Evolutionary conservation across 2,888 invertebrate species (phyloP), one percentile per base, ranked within the genome.

Genomic region (Adela reaumurella): DNA sequence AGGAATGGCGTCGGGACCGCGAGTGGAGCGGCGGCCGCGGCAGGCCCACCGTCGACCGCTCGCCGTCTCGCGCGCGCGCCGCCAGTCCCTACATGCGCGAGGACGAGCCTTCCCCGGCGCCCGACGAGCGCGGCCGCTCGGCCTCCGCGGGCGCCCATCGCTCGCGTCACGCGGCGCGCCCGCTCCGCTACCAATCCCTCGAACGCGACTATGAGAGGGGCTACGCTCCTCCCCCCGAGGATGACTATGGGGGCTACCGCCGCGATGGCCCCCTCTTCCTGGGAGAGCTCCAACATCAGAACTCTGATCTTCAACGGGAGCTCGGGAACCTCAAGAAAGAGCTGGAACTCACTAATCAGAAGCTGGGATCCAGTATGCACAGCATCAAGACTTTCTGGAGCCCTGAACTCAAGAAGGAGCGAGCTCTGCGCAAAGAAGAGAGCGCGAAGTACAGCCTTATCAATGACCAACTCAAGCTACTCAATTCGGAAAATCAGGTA

Each of bases 331-430:
- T 95, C 57, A 94, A 94, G 76, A 93, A 94, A 68, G 96, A 96
- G 68, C 83, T 96, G 64, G 96, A 96, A 81, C 82, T 95, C 66
- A 95, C 96, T 57, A 96, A 96, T 74, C 96, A 97, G 80, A 98
- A 98, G 78, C 84, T 98, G 61, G 94, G 95, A 70, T 96, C 96
- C 67, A 94, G 94, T 63, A 99, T 99, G 97, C 97, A 98, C 81
- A 97, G 96, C 78, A 99, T 99, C 74, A 98, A 98, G 83, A 98
- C 97, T 49, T 99, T 99, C 80, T 99, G 99, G 99, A 97, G 97
- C 68, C 99, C 99, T 17, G 99, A 99, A 81, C 82, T 99, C 70
- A 99, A 99, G 81, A 97, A 97, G 77, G 98, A 99, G 78, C 82
- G 98, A 56, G 94, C 96, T 47, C 71, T 97, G 60, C 83, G 98